A percentile compares a stretch with the other conserved stretches of the same genome.
phyloP scores from a whole-genome alignment of 2,113 vertebrate genomes.

The Phrynosoma platyrhinos region DNA sequence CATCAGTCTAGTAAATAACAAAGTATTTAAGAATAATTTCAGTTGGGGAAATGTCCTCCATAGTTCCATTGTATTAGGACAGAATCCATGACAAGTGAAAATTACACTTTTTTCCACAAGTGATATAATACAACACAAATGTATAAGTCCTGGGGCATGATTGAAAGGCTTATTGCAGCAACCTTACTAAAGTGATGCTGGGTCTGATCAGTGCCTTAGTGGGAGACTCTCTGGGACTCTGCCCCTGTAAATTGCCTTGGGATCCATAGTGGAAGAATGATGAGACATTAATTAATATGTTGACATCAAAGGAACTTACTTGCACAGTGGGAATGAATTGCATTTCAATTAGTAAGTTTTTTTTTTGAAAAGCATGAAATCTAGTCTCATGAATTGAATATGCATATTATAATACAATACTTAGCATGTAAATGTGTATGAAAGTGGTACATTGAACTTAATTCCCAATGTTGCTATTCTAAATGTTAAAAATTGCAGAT shows the following conservation, averaged over 20 bases:
- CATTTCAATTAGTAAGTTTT: background rate
- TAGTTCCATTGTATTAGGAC: background rate
- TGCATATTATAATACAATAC: background rate
- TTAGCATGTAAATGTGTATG: background rate
- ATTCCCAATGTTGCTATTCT: background rate
- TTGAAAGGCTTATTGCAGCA: background rate
- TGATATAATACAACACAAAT: background rate
- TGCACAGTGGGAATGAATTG: background rate
- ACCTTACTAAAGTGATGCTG: background rate
- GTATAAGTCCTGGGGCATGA: background rate
- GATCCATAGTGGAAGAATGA: background rate
- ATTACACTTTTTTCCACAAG: too few species aligned
- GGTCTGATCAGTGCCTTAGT: background rate
- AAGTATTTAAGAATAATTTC: slow-evolving; percentile 28
- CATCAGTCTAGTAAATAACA: slow-evolving; percentile 11
- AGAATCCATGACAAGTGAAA: background rate
- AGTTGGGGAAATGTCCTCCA: slow-evolving; percentile 17
- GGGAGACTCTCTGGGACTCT: background rate
- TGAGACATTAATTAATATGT: background rate
- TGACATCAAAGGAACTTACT: background rate
- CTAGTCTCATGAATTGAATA: background rate
- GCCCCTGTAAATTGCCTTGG: background rate
- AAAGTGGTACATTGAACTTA: background rate
- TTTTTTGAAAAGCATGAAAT: background rate
- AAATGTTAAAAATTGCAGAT: background rate